Percentiles rank a stretch among this genome's conserved stretches.
Evolutionary conservation across 1,140 invertebrate species (phyloP).

Genomic region (Copidosoma floridanum): DNA sequence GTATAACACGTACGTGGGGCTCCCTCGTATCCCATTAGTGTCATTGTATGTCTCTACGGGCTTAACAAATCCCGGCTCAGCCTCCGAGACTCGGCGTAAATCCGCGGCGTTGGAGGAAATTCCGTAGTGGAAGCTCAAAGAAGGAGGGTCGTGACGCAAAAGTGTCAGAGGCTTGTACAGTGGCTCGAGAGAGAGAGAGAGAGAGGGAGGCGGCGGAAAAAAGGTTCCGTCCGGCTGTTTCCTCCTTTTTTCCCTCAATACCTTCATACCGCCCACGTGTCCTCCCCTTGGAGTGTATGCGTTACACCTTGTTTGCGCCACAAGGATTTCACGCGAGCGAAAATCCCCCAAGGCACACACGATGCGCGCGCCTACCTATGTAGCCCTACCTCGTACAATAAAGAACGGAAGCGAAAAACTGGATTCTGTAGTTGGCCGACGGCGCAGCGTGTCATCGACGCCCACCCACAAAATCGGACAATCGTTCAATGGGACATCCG

Average conservation of each 20-base stretch:
- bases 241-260: no score
- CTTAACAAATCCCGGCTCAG: no score
- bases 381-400: no score
- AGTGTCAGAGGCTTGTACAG: no score
- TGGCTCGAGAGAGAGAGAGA: no score
- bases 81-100: no score
- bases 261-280: not conserved
- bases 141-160: no score
- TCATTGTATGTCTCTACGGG: no score
- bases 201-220: no score
- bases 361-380: no score
- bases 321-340: slow-evolving; percentile 35
- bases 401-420: slow-evolving; percentile 26
- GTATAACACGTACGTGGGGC: no score
- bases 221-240: not conserved
- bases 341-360: not conserved
- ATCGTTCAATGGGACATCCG: slow-evolving; percentile 21
- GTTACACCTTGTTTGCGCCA: slow-evolving; percentile 32
- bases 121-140: not conserved
- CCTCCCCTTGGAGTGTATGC: not conserved
- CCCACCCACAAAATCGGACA: slow-evolving; percentile 24
- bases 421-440: slow-evolving; percentile 37
- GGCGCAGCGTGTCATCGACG: slow-evolving; percentile 30
- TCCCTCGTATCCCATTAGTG: no score
- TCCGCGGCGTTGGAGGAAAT: not conserved